Evolutionary conservation across 1,140 invertebrate species (phyloP).

Genomic region (Caerostris extrusa): DNA sequence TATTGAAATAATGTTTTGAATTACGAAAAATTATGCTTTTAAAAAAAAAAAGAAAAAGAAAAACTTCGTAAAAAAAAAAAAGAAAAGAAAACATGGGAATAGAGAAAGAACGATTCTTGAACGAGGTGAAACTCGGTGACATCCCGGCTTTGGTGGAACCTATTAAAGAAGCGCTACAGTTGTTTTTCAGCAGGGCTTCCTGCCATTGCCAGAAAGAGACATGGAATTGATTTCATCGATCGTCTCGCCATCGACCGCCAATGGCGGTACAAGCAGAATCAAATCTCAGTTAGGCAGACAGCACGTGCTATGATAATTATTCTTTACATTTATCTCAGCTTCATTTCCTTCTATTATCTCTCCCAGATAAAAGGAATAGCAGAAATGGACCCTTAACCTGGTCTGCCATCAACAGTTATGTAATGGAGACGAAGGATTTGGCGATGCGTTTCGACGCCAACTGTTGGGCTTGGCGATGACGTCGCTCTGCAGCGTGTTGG

Average conservation of each 20-base stretch:
- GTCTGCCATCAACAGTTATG: slow-evolving; percentile 8
- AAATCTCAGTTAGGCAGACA: slow-evolving; percentile 25
- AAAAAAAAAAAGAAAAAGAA: neutral
- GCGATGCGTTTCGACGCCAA: neutral
- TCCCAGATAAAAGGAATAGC: neutral
- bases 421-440: neutral
- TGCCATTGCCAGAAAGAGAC: neutral
- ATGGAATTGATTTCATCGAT: slow-evolving; percentile 51
- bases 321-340: slow-evolving; percentile 46
- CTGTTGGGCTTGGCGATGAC: no score
- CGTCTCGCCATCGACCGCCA: neutral
- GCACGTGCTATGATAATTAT: slow-evolving; percentile 53
- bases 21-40: neutral
- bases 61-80: neutral
- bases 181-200: slow-evolving; percentile 15
- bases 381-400: neutral
- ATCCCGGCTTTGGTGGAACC: neutral
- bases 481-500: neutral
- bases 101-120: neutral
- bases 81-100: neutral
- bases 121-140: neutral
- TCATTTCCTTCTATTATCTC: neutral
- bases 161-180: slow-evolving; percentile 40
- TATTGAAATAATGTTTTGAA: neutral
- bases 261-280: slow-evolving; percentile 19